Evolutionary conservation across 1,140 invertebrate species (phyloP).

Genomic region (Holcopasites calliopsidis): DNA sequence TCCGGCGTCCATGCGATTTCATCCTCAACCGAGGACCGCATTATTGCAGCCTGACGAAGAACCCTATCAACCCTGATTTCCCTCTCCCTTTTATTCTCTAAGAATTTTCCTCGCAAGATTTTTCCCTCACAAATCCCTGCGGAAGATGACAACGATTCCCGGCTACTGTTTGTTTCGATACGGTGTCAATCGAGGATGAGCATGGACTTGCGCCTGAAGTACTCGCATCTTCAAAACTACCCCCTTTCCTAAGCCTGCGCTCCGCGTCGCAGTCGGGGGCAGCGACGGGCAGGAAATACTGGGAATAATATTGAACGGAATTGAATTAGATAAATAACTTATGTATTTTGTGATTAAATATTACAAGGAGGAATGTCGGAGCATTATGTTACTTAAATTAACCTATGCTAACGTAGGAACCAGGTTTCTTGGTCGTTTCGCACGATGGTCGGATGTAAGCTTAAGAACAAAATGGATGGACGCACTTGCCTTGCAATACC

Average conservation of each 20-base stretch:
- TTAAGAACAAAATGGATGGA: background rate
- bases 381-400: slow-evolving; percentile 29
- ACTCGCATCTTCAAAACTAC: too few species aligned
- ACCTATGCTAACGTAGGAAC: slow-evolving; percentile 16
- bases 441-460: background rate
- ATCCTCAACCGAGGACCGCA: background rate
- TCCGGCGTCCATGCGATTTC: slow-evolving; percentile 47
- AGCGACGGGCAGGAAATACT: background rate
- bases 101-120: too few species aligned
- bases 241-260: background rate
- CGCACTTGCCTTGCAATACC: background rate
- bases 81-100: too few species aligned
- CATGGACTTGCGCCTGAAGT: background rate
- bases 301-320: too few species aligned
- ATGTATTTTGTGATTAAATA: slow-evolving; percentile 48
- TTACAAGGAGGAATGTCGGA: slow-evolving; percentile 46
- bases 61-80: too few species aligned
- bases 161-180: background rate
- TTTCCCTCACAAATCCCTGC: background rate
- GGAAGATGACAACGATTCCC: background rate
- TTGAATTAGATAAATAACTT: slow-evolving; percentile 54
- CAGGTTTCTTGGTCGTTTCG: slow-evolving; percentile 4
- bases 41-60: too few species aligned
- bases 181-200: background rate
- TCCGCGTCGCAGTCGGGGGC: background rate